Percentiles rank a stretch among this genome's conserved stretches.
Conservation (phyloP, 2,888 invertebrate species). For the Mythimna pallens region DNA sequence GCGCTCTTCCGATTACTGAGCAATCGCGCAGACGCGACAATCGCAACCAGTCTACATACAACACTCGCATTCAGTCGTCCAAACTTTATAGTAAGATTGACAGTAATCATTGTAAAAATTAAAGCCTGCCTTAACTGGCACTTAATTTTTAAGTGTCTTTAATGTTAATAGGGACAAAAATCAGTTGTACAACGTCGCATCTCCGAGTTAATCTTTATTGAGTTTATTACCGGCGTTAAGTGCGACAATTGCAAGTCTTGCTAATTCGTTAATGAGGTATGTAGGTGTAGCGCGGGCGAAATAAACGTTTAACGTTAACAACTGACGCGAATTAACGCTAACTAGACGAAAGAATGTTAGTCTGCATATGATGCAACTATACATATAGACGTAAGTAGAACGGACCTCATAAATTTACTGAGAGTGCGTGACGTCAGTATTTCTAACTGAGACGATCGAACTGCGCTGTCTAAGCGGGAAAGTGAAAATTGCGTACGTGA, state of each 20-base stretch:
- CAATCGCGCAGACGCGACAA: conserved; percentile 43
- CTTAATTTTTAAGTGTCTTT: conserved; percentile 38
- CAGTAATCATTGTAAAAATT: conserved; percentile 17
- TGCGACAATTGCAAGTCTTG: conserved; percentile 86
- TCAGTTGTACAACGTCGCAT: conserved; percentile 68
- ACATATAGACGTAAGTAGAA: conserved; percentile 57
- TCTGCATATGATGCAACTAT: conserved; percentile 72
- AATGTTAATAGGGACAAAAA: conserved; percentile 41
- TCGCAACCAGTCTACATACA: conserved; percentile 31
- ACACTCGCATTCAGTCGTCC: background rate
- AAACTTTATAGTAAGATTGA: conserved; percentile 19
- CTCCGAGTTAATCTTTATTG: conserved; percentile 76
- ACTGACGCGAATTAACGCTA: conserved; percentile 81
- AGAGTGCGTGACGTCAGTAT: conserved; percentile 71
- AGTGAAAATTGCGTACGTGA: conserved; percentile 91
- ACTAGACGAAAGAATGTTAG: conserved; percentile 77
- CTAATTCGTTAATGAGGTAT: conserved; percentile 90
- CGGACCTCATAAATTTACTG: conserved; percentile 75
- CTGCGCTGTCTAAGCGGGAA: conserved; percentile 81
- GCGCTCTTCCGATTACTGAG: conserved; percentile 61
- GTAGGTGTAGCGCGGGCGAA: conserved; percentile 90
- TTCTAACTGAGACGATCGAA: conserved; percentile 64
- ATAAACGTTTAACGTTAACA: conserved; percentile 83
- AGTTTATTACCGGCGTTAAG: conserved; percentile 84
- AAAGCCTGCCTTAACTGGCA: conserved; percentile 20